Conservation (phyloP, 2,888 invertebrate genomes). For the Beris chalybata region DNA sequence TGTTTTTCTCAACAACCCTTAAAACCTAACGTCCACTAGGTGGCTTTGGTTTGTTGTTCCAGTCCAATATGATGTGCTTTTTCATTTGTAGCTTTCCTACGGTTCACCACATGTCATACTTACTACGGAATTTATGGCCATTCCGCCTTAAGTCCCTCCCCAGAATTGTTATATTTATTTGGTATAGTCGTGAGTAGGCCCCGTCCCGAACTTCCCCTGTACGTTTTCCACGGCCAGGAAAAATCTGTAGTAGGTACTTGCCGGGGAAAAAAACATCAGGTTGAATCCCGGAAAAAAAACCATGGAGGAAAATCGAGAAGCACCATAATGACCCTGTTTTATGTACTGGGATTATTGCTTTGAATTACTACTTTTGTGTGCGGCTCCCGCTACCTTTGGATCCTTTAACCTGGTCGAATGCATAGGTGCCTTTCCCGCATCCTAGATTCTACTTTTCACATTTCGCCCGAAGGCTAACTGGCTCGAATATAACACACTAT, state of each 20-base stretch:
- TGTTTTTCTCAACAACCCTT: too few species aligned
- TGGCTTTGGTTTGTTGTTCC: too few species aligned
- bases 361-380: slow-evolving; percentile 34
- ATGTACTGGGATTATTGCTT: slow-evolving; percentile 34
- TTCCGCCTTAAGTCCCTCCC: slow-evolving; percentile 3
- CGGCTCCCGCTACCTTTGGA: neutral
- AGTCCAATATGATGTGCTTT: too few species aligned
- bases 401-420: too few species aligned
- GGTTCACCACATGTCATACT: too few species aligned
- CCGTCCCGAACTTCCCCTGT: too few species aligned
- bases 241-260: neutral
- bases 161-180: neutral
- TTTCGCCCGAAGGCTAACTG: too few species aligned
- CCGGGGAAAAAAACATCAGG: neutral
- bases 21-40: too few species aligned
- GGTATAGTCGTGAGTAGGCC: neutral
- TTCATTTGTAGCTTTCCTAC: too few species aligned
- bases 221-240: neutral
- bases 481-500: too few species aligned
- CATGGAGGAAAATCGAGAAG: slow-evolving; percentile 29
- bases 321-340: slow-evolving; percentile 36
- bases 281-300: neutral
- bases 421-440: too few species aligned
- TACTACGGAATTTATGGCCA: slow-evolving; percentile 1
- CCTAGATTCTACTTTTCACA: too few species aligned